These are phyloP conservation scores for Chloroceryle amazona DNA, from an alignment of 2,797 vertebrate species.

Conservation along the genomic window DNA sequence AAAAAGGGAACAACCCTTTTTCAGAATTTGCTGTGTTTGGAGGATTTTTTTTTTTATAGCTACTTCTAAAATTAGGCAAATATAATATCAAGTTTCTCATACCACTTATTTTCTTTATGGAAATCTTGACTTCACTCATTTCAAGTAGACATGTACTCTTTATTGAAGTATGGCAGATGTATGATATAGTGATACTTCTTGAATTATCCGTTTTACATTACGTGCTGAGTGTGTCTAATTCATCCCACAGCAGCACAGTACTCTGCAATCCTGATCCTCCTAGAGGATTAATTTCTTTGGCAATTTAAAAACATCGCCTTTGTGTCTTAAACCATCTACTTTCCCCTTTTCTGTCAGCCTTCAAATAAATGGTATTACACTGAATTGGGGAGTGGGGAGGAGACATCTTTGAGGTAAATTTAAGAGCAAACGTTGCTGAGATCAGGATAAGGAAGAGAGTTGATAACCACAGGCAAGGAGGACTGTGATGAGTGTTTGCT, in stretches of 20 bases:
- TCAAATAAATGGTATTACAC: background rate
- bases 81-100: background rate
- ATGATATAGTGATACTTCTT: background rate
- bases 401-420: background rate
- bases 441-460: background rate
- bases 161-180: background rate
- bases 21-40: background rate
- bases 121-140: background rate
- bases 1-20: background rate
- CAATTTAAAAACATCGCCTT: background rate
- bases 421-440: background rate
- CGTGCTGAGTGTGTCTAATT: background rate
- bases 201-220: background rate
- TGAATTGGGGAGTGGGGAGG: fast-evolving
- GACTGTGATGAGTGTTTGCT: background rate
- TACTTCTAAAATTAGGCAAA: background rate
- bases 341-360: background rate
- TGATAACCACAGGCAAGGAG: background rate
- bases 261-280: background rate
- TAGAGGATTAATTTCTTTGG: background rate
- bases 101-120: background rate
- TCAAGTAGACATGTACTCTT: background rate
- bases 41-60: background rate
- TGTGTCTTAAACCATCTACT: background rate
- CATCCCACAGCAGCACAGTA: background rate